Evolutionary conservation across 2,113 vertebrate genomes (phyloP).

Genomic region (Solea solea): DNA sequence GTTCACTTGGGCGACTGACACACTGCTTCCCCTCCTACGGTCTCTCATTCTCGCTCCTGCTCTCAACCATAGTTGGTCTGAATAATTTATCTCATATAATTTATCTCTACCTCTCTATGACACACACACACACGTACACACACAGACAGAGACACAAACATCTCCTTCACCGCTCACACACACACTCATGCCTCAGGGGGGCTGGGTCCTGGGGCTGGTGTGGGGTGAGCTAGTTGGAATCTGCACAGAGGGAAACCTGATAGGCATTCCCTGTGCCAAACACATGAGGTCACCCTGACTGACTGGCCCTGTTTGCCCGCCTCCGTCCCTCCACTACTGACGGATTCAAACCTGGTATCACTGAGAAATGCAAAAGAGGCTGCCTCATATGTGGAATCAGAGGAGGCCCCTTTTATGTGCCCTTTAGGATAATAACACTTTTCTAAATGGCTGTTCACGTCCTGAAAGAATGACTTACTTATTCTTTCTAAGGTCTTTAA

Average conservation of each 20-base stretch:
- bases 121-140: constrained; percentile 29
- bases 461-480: constrained; percentile 21
- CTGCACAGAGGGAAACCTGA: constrained; percentile 78
- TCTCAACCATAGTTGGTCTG: constrained; percentile 43
- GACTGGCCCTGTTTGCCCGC: constrained; percentile 66
- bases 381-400: constrained; percentile 22
- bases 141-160: not conserved
- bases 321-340: constrained; percentile 36
- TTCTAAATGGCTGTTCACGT: constrained; percentile 28
- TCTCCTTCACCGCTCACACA: constrained; percentile 26
- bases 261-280: constrained; percentile 76
- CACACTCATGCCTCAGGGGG: constrained; percentile 42
- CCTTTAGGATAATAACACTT: constrained; percentile 38
- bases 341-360: constrained; percentile 45
- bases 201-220: constrained; percentile 61
- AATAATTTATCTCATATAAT: constrained; percentile 79
- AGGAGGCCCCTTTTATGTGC: constrained; percentile 29
- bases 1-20: constrained; percentile 70
- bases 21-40: constrained; percentile 45
- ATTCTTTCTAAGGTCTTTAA: constrained; percentile 5
- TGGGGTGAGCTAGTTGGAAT: constrained; percentile 71
- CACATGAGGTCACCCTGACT: constrained; percentile 82
- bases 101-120: constrained; percentile 63
- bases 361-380: constrained; percentile 27
- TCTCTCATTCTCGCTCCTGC: constrained; percentile 37